Conservation (phyloP, 2,797 vertebrate species). For the Sebastes paucispinis region DNA sequence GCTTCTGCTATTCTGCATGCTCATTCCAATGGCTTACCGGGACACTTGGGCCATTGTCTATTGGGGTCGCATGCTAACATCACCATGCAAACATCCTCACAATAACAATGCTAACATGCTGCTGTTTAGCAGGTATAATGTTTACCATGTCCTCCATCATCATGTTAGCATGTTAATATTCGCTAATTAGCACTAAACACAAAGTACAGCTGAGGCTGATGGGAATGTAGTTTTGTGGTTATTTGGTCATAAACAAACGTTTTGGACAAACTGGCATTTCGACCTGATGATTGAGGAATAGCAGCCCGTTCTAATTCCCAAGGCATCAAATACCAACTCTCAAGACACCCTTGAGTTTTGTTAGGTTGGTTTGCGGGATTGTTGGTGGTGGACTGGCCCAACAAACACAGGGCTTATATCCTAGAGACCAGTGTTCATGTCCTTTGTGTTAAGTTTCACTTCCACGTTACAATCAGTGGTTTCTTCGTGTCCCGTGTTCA, state of each 20-base stretch:
- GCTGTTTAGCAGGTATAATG: neutral
- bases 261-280: neutral
- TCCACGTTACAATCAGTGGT: no score
- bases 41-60: no score
- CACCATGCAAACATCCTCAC: neutral
- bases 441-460: no score
- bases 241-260: neutral
- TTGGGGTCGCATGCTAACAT: neutral
- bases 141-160: neutral
- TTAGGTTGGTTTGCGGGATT: no score
- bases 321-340: no score
- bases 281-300: neutral
- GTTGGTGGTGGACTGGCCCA: no score
- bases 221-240: neutral
- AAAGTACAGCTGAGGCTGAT: neutral
- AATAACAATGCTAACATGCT: neutral
- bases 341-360: no score
- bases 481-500: no score
- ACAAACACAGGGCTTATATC: no score
- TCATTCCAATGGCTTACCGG: neutral
- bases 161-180: neutral
- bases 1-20: neutral
- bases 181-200: neutral
- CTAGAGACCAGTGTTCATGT: no score
- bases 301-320: no score